Evolutionary conservation across 2,113 vertebrate genomes (phyloP).

Genomic region (Ursus arctos): DNA sequence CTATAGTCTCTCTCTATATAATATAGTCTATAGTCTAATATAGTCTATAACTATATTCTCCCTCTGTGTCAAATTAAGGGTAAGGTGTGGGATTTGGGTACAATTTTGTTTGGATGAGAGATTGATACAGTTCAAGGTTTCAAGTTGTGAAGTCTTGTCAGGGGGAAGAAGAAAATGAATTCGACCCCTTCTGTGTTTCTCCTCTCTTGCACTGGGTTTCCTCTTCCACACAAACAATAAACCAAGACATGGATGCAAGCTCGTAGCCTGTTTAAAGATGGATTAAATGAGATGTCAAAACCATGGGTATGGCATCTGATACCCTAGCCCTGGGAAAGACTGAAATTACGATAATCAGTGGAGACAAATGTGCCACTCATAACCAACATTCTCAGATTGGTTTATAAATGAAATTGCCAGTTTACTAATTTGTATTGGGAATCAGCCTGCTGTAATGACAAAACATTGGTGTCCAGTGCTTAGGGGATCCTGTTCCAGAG

Average conservation of each 20-base stretch:
- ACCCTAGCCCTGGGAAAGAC: not conserved
- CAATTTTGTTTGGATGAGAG: not conserved
- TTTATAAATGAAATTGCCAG: constrained; percentile 39
- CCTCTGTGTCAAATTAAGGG: not conserved
- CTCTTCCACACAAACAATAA: not conserved
- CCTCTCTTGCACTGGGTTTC: not conserved
- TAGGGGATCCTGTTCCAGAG: not conserved
- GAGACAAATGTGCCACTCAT: not conserved
- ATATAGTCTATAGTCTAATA: no score
- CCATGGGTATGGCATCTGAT: not conserved
- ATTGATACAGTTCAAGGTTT: not conserved
- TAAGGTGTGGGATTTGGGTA: not conserved
- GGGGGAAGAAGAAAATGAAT: not conserved
- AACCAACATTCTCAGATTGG: not conserved
- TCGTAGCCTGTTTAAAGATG: not conserved
- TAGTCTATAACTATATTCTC: not conserved
- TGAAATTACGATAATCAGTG: constrained; percentile 10
- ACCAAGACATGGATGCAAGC: not conserved
- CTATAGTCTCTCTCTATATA: no score
- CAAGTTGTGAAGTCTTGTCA: not conserved
- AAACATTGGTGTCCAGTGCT: not conserved
- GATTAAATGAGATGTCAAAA: not conserved
- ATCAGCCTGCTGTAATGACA: not conserved
- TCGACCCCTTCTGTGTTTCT: not conserved
- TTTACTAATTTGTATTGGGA: constrained; percentile 4